Evolutionary conservation across 2,888 invertebrate species (phyloP).

Genomic region (Eupithecia abbreviata): DNA sequence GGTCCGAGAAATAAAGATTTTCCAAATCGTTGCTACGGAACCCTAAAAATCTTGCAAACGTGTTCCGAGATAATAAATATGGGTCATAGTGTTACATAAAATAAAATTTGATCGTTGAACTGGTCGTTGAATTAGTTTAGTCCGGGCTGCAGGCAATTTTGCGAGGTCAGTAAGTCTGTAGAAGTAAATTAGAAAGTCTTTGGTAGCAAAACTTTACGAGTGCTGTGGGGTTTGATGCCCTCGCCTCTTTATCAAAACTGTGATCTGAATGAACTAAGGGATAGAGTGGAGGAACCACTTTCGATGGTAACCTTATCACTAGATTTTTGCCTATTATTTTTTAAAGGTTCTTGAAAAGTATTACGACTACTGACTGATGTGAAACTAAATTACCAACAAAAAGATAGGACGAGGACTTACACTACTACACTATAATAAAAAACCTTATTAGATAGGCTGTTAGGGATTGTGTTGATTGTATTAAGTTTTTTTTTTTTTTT

Average conservation of each 20-base stretch:
- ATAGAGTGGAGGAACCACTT: not conserved
- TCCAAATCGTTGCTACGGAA: constrained; percentile 77
- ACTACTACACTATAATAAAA: too few species aligned
- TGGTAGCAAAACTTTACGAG: constrained; percentile 27
- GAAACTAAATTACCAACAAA: too few species aligned
- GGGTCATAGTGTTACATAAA: constrained; percentile 80
- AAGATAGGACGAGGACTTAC: too few species aligned
- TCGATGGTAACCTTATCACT: constrained; percentile 2
- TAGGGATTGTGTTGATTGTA: too few species aligned
- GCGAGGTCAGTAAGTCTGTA: constrained; percentile 29
- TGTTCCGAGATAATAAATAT: constrained; percentile 76
- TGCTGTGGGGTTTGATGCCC: constrained; percentile 17
- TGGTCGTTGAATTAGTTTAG: constrained; percentile 72
- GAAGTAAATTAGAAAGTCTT: constrained; percentile 54
- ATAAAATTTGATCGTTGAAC: constrained; percentile 83
- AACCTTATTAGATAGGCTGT: too few species aligned
- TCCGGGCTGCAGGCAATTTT: constrained; percentile 25
- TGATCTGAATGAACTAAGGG: not conserved
- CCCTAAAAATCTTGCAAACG: constrained; percentile 77
- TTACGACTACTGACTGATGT: too few species aligned
- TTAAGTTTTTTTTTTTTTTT: too few species aligned
- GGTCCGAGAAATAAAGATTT: constrained; percentile 77
- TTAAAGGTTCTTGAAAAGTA: too few species aligned
- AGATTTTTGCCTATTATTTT: too few species aligned
- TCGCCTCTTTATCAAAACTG: constrained; percentile 4